Percentiles rank a stretch among this genome's conserved stretches.
Conservation (phyloP, 2,888 invertebrate species). For the Caradrina kadenii region DNA sequence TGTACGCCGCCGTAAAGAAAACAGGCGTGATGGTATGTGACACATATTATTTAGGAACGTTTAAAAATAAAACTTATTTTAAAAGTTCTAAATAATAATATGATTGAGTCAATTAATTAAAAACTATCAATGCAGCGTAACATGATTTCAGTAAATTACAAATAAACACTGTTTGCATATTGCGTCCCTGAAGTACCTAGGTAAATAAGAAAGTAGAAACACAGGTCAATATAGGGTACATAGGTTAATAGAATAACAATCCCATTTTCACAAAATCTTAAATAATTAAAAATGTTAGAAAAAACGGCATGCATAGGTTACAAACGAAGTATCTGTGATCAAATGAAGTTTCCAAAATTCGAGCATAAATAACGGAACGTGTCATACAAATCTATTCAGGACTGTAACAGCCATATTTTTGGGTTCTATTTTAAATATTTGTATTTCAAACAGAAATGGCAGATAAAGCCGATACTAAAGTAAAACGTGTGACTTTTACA, state of each 20-base stretch:
- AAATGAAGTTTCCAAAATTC: constrained; percentile 36
- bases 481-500: constrained; percentile 9
- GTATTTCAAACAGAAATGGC: constrained; percentile 36
- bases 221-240: neutral
- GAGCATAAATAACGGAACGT: constrained; percentile 34
- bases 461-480: constrained; percentile 17
- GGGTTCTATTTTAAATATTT: constrained; percentile 32
- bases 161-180: neutral
- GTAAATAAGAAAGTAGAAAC: neutral
- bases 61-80: too few relatives aligned
- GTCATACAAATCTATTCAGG: constrained; percentile 45
- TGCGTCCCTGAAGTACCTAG: neutral
- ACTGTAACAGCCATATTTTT: constrained; percentile 32
- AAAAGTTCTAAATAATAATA: neutral
- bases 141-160: too few relatives aligned
- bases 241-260: neutral
- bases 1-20: too few relatives aligned
- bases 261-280: neutral
- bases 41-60: too few relatives aligned
- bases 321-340: constrained; percentile 29
- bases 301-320: constrained; percentile 34
- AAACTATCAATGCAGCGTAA: too few relatives aligned
- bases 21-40: too few relatives aligned
- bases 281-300: constrained; percentile 23
- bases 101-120: too few relatives aligned